Conservation (phyloP, 1,140 invertebrate species). For the Mercenaria mercenaria region DNA sequence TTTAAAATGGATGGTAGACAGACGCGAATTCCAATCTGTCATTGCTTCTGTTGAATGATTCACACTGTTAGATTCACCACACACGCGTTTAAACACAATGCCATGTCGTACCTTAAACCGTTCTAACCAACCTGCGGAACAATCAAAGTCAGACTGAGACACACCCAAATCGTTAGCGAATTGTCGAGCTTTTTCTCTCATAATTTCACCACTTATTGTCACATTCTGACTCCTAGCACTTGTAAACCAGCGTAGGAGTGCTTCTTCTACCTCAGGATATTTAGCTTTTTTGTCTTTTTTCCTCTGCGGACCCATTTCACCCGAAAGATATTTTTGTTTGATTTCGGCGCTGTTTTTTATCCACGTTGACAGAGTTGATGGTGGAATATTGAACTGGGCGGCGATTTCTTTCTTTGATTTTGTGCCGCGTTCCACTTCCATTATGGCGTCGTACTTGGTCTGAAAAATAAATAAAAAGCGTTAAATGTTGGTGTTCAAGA, state of each 20-base stretch:
- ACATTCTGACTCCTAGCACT: slow-evolving; percentile 30
- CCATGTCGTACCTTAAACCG: slow-evolving; percentile 38
- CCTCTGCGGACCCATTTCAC: not conserved
- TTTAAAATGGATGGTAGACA: not conserved
- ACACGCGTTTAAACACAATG: slow-evolving; percentile 38
- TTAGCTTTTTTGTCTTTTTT: slow-evolving; percentile 9
- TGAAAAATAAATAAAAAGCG: not conserved
- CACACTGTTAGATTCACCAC: slow-evolving; percentile 29
- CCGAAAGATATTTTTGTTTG: slow-evolving; percentile 23
- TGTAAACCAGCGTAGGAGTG: slow-evolving; percentile 49
- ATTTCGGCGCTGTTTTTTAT: slow-evolving; percentile 48
- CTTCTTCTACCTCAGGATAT: slow-evolving; percentile 47
- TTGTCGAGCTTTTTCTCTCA: slow-evolving; percentile 41
- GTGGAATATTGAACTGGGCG: slow-evolving; percentile 7
- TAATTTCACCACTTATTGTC: slow-evolving; percentile 13
- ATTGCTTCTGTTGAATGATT: not conserved
- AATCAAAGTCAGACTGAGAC: slow-evolving; percentile 22
- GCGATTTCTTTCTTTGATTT: slow-evolving; percentile 58
- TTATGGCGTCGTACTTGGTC: slow-evolving; percentile 32
- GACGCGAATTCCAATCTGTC: not conserved
- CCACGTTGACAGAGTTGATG: slow-evolving; percentile 37
- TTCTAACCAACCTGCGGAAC: not conserved
- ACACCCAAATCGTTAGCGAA: slow-evolving; percentile 15
- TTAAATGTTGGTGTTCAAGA: too few relatives aligned
- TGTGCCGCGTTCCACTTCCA: slow-evolving; percentile 24